Evolutionary conservation across 2,113 vertebrate genomes (phyloP).

Genomic region (Pleuronectes platessa): DNA sequence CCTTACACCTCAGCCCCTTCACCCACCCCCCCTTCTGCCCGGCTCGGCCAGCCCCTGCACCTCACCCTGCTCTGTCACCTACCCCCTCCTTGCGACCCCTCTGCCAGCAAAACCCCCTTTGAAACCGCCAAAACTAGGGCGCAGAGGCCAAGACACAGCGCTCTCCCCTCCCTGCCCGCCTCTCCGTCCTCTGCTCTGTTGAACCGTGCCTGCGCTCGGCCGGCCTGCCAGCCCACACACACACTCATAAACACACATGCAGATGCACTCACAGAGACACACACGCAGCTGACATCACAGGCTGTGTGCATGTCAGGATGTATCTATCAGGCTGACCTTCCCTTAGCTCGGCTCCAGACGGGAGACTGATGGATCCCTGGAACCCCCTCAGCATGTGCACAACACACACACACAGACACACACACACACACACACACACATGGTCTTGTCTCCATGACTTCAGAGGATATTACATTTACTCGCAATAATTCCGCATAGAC

Average conservation of each 20-base stretch:
- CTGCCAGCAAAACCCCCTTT: slow-evolving; percentile 51
- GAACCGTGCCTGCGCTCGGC: slow-evolving; percentile 60
- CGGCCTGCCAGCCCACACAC: slow-evolving; percentile 52
- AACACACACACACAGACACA: neutral
- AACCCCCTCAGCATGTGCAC: slow-evolving; percentile 59
- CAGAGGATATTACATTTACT: neutral
- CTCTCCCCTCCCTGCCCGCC: slow-evolving; percentile 58
- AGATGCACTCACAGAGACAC: slow-evolving; percentile 43
- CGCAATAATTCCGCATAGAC: neutral
- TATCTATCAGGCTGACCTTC: slow-evolving; percentile 84
- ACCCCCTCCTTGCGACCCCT: slow-evolving; percentile 22
- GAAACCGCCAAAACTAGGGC: slow-evolving; percentile 63
- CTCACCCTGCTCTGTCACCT: slow-evolving; percentile 41
- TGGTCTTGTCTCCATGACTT: neutral
- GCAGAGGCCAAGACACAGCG: slow-evolving; percentile 47
- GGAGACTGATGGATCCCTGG: slow-evolving; percentile 70
- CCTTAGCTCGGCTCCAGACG: slow-evolving; percentile 71
- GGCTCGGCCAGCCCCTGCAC: slow-evolving; percentile 50
- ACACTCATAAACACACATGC: slow-evolving; percentile 20
- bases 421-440: neutral
- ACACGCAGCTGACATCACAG: slow-evolving; percentile 76
- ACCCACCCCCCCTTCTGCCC: slow-evolving; percentile 37
- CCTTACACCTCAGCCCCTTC: slow-evolving; percentile 50
- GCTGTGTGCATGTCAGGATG: slow-evolving; percentile 80
- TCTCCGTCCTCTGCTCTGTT: slow-evolving; percentile 69